Percentiles rank a stretch among this genome's conserved stretches.
Conservation (phyloP, 2,888 invertebrate genomes). For the Xestobium rufovillosum region DNA sequence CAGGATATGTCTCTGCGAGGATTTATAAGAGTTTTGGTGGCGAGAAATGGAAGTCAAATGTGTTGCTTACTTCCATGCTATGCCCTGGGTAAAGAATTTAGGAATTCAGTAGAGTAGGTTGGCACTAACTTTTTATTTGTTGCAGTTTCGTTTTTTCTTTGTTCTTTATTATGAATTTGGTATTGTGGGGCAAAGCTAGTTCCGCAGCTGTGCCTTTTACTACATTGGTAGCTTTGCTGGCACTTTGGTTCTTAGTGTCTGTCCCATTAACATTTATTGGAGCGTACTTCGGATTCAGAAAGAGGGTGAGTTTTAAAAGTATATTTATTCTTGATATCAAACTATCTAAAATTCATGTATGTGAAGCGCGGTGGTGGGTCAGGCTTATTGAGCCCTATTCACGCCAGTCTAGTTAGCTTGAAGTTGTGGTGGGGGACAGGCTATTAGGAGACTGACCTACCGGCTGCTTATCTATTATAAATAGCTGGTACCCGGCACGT, state of each 20-base stretch:
- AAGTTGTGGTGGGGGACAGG: no score
- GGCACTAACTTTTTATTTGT: slow-evolving; percentile 18
- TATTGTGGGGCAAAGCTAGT: slow-evolving; percentile 92
- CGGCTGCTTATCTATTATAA: no score
- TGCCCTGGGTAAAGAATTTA: slow-evolving; percentile 77
- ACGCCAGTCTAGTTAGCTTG: no score
- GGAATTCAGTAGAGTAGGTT: slow-evolving; percentile 5
- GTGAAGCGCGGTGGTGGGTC: no score
- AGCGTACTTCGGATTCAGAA: slow-evolving; percentile 97
- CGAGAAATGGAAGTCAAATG: slow-evolving; percentile 97
- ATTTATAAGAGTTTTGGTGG: slow-evolving; percentile 99
- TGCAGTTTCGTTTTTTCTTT: slow-evolving; percentile 87
- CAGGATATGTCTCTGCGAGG: slow-evolving; percentile 94
- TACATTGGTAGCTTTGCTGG: slow-evolving; percentile 86
- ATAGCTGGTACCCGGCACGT: no score
- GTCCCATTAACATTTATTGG: slow-evolving; percentile 97
- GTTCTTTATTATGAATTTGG: slow-evolving; percentile 94
- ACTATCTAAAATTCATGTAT: no score
- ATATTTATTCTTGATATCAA: no score
- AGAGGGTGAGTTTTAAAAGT: slow-evolving; percentile 81
- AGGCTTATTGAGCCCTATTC: no score
- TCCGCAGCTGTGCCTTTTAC: slow-evolving; percentile 97
- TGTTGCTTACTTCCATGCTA: slow-evolving; percentile 90
- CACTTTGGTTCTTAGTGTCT: slow-evolving; percentile 97
- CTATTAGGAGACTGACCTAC: no score